Conservation (phyloP, 23 tunicate species). For the Phallusia fumigata region DNA sequence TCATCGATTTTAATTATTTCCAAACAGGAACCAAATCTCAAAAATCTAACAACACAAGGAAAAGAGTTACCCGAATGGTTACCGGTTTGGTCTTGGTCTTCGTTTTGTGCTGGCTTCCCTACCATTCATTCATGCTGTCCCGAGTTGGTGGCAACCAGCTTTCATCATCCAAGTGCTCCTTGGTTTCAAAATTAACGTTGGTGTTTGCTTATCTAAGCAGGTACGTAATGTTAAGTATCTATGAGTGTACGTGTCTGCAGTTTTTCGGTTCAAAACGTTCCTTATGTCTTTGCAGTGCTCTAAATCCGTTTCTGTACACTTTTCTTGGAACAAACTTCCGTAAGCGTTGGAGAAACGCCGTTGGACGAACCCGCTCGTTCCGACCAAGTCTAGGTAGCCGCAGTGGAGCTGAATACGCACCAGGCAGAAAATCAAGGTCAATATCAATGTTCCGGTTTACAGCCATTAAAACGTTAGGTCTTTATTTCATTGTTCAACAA, state of each 20-base stretch:
- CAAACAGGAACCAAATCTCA: constrained; percentile 50
- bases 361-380: constrained; percentile 60
- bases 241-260: no score
- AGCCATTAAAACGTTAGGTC: no score
- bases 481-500: no score
- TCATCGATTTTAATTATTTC: neutral
- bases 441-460: neutral
- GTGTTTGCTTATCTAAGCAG: constrained; percentile 80
- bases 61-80: constrained; percentile 86
- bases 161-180: constrained; percentile 19
- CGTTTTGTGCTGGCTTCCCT: constrained; percentile 92
- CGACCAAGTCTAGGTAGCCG: constrained; percentile 67
- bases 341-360: constrained; percentile 63
- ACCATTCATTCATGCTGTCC: constrained; percentile 66
- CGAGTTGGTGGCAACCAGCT: constrained; percentile 56
- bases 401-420: constrained; percentile 52
- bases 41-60: constrained; percentile 67
- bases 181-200: constrained; percentile 23
- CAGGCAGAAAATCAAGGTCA: constrained; percentile 27
- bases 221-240: constrained; percentile 26
- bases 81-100: constrained; percentile 71
- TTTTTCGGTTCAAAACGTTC: neutral
- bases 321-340: constrained; percentile 83
- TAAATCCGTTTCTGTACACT: constrained; percentile 89
- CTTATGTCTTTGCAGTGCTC: constrained; percentile 28